Evolutionary conservation across 35 echinoderm and acorn worm species (phyloP).

Genomic region (Lytechinus variegatus): DNA sequence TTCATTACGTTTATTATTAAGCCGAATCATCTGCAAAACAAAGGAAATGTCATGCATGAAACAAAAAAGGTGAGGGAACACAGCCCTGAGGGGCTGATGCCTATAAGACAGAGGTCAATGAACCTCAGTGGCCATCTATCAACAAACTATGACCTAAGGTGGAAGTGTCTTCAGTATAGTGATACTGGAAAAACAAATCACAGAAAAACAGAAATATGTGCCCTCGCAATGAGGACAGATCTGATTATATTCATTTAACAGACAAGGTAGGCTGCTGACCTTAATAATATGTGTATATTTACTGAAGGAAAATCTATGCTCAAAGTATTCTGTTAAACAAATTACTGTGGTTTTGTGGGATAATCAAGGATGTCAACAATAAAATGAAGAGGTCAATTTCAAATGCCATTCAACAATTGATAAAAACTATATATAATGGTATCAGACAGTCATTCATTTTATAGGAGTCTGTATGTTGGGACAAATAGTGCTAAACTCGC

Average conservation of each 20-base stretch:
- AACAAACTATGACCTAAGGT: slow-evolving; percentile 22
- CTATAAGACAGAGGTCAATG: not conserved
- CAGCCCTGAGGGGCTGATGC: not conserved
- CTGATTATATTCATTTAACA: not conserved
- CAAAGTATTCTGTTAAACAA: not conserved
- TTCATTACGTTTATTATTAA: too few relatives aligned
- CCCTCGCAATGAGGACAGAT: not conserved
- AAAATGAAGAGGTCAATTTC: not conserved
- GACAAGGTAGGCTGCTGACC: not conserved
- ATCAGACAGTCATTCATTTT: too few relatives aligned
- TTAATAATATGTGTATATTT: not conserved
- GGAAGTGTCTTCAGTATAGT: not conserved
- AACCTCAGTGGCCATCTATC: not conserved
- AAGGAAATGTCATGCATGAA: not conserved
- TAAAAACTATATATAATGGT: too few relatives aligned
- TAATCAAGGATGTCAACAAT: not conserved
- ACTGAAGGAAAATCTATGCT: not conserved
- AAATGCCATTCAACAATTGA: too few relatives aligned
- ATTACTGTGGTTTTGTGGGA: not conserved
- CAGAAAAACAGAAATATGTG: not conserved
- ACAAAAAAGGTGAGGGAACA: not conserved
- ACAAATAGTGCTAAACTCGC: too few relatives aligned
- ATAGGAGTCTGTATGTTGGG: too few relatives aligned
- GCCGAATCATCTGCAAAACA: too few relatives aligned
- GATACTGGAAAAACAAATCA: not conserved